Conservation (phyloP, 2,888 invertebrate genomes). For the Muscina levida region DNA sequence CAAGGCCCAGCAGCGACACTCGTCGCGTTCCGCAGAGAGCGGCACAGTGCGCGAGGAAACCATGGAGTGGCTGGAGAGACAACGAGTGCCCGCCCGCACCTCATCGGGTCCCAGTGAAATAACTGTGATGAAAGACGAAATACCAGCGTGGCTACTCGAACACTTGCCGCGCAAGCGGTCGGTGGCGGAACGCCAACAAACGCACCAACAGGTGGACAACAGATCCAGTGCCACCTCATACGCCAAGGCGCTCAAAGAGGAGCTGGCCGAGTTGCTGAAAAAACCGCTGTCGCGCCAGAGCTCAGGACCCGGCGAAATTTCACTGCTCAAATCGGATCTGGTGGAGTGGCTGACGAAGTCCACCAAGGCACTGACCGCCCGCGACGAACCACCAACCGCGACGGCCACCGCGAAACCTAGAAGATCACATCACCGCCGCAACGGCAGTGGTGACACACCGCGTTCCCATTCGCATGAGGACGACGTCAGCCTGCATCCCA, state of each 20-base stretch:
- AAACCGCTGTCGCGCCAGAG: slow-evolving; percentile 79
- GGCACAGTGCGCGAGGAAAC: slow-evolving; percentile 78
- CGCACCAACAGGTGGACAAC: slow-evolving; percentile 65
- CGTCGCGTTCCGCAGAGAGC: slow-evolving; percentile 79
- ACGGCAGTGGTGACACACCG: slow-evolving; percentile 77
- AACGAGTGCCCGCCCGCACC: slow-evolving; percentile 76
- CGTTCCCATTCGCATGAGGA: slow-evolving; percentile 78
- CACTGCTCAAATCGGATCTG: slow-evolving; percentile 78
- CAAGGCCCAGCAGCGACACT: slow-evolving; percentile 79
- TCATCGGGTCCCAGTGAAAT: slow-evolving; percentile 80
- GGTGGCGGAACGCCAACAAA: slow-evolving; percentile 71
- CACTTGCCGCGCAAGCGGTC: slow-evolving; percentile 77
- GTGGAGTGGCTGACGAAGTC: slow-evolving; percentile 79
- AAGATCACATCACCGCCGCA: slow-evolving; percentile 76
- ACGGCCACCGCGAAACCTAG: slow-evolving; percentile 67
- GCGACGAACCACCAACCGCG: slow-evolving; percentile 57
- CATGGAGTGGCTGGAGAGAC: slow-evolving; percentile 78
- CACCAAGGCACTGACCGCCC: slow-evolving; percentile 66
- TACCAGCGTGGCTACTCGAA: slow-evolving; percentile 78
- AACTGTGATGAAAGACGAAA: slow-evolving; percentile 78
- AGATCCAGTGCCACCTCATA: slow-evolving; percentile 74
- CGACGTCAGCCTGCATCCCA: slow-evolving; percentile 71
- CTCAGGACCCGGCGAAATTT: slow-evolving; percentile 79
- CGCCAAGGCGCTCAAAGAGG: slow-evolving; percentile 76
- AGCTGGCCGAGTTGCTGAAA: slow-evolving; percentile 77